Base-by-base conservation (phyloP, 2,888 invertebrate genomes). In the Ashinkailepas kermadecensis region DNA sequence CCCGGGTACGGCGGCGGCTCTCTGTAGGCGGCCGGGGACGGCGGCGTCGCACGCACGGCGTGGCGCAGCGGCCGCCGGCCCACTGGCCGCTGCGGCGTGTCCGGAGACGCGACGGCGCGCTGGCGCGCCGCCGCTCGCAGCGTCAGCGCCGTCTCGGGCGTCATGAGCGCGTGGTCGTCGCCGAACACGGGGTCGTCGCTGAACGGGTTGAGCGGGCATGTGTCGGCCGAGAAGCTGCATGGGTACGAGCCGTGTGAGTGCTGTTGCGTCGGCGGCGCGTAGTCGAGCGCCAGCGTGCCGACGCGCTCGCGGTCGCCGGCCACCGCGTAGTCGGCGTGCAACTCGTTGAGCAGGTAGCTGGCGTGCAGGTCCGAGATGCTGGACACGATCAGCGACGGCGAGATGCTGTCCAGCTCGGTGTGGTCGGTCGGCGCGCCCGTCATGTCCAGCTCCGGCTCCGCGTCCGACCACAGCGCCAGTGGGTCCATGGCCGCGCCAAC, bases 1-100 rank as follows among this genome's bases (percentile, higher is more conserved):
- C 79, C 79, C 58, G 79, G 79, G 25, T 79, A 79, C 7, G 79
- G 79, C 79, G 79, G 79, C 79, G 79, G 79, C 18, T 74, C 74
- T 18, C 74, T 54, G 74, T 74, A 74, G 54, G 8, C 56, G 13
- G 23, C n/a, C 79, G 23, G 8, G 13, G 79, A 0, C 79, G 21
- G 56, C 57, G 79, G 79, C 58, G 21, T 21, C 70, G 74, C 56
- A 54, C 56, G 54, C 15, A 54, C 54, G 18, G 56, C 74, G 56
- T 54, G 54, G 8, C 74, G 74, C 54, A 74, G 74, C 74, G 74
- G 74, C n/a, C 79, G 57, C 23, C 79, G 79, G 15, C 79, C 57
- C 13, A 25, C 79, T 58, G 79, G 57, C 23, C 79, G 79, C 10
- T 7, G 13, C 1, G 79, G 79, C 58, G 79, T 79, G 79, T 58